Base-by-base conservation (phyloP, 1,140 invertebrate genomes). In the Trachymyrmex septentrionalis region DNA sequence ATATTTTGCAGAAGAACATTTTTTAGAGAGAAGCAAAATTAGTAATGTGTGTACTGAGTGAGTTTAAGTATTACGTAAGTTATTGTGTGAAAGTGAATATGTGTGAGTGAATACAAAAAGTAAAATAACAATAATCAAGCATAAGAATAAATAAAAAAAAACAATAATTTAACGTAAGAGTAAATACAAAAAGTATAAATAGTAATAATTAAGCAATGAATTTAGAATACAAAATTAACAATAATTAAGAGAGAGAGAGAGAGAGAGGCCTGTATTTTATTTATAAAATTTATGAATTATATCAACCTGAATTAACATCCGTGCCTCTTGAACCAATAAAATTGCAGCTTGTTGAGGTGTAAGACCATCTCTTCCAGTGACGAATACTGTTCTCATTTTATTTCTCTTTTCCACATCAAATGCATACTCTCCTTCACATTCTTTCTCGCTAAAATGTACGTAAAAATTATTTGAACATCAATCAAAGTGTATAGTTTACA, bases 271-370 rank as follows among this genome's bases (percentile, higher is more conserved):
- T n/a, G 57, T 69, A 88, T 84, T 93, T 87, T 34, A 93, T 86
- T 59, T 94, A 86, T 78, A 92, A 93, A 80, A 90, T 69, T 69
- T 77, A 92, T 91, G 38, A 95, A 3, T 57, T 53, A 69, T 92
- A 82, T 92, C 94, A 73, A 96, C 96, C 90, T 96, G 95, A 89
- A 96, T 96, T 48, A 96, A 93, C 91, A 93, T 94, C 91, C 98
- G 96, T 21, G 99, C 98, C 95, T 99, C 98, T 53, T 96, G 90
- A 55, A 99, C 97, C 5, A 99, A 96, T 71, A 98, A 95, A 82
- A 96, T 92, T 24, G 99, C 98, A 21, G 98, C 98, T 95, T 99
- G 97, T 85, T 95, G 96, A 63, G 98, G 97, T 55, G 98, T 98
- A 80, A 99, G 95, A 27, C 97, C 97, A 92, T 97, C 96, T 93